Evolutionary conservation across 2,888 invertebrate species (phyloP).

Genomic region (Orthosia gothica): DNA sequence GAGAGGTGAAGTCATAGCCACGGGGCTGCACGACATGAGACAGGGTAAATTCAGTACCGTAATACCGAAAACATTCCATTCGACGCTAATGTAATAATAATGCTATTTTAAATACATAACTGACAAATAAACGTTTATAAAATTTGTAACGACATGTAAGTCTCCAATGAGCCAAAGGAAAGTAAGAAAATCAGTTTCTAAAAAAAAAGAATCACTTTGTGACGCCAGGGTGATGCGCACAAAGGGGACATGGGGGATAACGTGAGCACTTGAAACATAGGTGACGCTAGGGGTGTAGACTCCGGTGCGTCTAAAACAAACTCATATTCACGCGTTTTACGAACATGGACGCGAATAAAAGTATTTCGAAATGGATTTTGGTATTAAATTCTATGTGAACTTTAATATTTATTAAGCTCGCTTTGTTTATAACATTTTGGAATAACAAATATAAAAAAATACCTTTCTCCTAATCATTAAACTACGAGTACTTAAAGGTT

Average conservation of each 20-base stretch:
- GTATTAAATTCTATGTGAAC: background rate
- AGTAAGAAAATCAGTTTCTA: slow-evolving; percentile 25
- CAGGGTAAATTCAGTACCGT: background rate
- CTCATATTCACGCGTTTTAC: slow-evolving; percentile 3
- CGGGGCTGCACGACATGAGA: no score
- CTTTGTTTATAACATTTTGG: background rate
- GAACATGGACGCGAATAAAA: background rate
- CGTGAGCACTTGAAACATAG: slow-evolving; percentile 24
- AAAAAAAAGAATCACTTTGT: slow-evolving; percentile 37
- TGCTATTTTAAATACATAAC: background rate
- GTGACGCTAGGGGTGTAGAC: background rate
- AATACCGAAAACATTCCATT: background rate
- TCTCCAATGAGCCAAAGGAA: slow-evolving; percentile 38
- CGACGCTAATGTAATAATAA: background rate
- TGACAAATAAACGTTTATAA: slow-evolving; percentile 23
- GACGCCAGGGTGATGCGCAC: slow-evolving; percentile 8
- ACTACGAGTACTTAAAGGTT: no score
- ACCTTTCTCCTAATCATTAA: no score
- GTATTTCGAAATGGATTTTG: background rate
- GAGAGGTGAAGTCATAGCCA: no score
- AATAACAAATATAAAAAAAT: no score
- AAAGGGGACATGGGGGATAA: slow-evolving; percentile 34
- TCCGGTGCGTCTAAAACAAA: background rate
- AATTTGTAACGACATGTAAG: background rate
- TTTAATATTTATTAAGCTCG: background rate